A percentile compares a stretch with the other conserved stretches of the same genome.
These are phyloP conservation scores for Drosophila pruinosa DNA, from an alignment of 1,140 invertebrate species.

Conservation along the genomic window DNA sequence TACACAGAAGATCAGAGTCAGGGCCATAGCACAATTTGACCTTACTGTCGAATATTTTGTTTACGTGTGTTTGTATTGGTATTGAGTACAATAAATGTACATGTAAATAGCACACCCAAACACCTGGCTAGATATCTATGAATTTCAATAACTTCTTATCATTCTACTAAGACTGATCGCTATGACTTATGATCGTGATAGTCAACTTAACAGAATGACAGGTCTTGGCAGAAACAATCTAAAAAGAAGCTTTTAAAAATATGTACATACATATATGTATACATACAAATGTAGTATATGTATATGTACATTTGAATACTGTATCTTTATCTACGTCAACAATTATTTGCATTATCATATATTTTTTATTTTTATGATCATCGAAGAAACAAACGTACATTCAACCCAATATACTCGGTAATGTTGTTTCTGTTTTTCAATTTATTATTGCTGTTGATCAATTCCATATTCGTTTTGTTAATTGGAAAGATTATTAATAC, in stretches of 20 bases:
- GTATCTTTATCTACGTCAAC: not conserved
- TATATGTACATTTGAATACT: too few relatives aligned
- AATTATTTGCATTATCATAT: not conserved
- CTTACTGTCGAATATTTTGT: slow-evolving; percentile 48
- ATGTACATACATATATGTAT: too few relatives aligned
- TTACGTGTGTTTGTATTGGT: not conserved
- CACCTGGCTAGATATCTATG: not conserved
- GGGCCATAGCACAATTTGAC: slow-evolving; percentile 65
- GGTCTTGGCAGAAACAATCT: too few relatives aligned
- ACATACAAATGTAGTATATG: too few relatives aligned
- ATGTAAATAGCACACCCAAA: not conserved
- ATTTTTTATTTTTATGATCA: not conserved
- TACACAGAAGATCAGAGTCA: slow-evolving; percentile 79
- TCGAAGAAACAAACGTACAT: slow-evolving; percentile 10
- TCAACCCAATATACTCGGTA: slow-evolving; percentile 9
- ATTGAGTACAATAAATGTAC: not conserved
- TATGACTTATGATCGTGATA: not conserved
- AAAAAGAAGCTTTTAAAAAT: too few relatives aligned
- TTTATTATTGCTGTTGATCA: not conserved
- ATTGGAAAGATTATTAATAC: not conserved
- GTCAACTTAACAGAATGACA: slow-evolving; percentile 1
- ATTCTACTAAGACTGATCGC: not conserved
- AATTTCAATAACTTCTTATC: not conserved
- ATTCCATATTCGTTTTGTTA: not conserved
- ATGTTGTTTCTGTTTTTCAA: not conserved